Percentiles rank a stretch among this genome's conserved stretches.
Evolutionary conservation across 2,888 invertebrate species (phyloP).

Genomic region (Lottia gigantea): DNA sequence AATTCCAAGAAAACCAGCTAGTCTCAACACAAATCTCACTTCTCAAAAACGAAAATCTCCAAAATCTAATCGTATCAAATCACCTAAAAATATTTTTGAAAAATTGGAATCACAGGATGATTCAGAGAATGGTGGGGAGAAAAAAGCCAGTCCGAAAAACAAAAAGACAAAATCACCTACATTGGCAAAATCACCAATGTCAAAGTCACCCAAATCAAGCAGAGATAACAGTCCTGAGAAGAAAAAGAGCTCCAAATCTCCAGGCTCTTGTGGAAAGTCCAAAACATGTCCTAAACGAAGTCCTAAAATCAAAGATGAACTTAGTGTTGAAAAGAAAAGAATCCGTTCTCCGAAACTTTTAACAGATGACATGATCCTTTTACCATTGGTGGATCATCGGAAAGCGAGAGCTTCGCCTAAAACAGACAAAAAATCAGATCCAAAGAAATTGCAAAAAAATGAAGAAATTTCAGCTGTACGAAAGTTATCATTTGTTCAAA

Average conservation of each 20-base stretch:
- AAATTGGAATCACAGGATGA: constrained; percentile 20
- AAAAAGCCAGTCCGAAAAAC: too few species aligned
- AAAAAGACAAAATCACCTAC: too few species aligned
- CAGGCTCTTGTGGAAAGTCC: not conserved
- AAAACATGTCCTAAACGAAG: not conserved
- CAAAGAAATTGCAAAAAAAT: too few species aligned
- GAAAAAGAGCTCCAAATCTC: not conserved
- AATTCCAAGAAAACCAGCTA: too few species aligned
- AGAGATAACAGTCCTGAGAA: too few species aligned
- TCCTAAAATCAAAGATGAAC: not conserved
- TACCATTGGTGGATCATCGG: constrained; percentile 17
- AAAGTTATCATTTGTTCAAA: too few species aligned
- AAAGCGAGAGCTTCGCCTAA: not conserved
- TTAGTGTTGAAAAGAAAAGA: constrained; percentile 12
- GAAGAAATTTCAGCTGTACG: too few species aligned
- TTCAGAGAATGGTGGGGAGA: not conserved
- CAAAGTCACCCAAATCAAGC: too few species aligned
- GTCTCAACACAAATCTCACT: too few species aligned
- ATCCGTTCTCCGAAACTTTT: constrained; percentile 29
- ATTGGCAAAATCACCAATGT: too few species aligned
- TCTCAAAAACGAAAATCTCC: not conserved
- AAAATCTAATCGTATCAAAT: not conserved
- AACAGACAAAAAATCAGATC: not conserved
- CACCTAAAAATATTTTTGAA: constrained; percentile 27
- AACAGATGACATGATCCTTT: constrained; percentile 27